Evolutionary conservation across 2,113 vertebrate genomes (phyloP).

Genomic region (Tinamus guttatus): DNA sequence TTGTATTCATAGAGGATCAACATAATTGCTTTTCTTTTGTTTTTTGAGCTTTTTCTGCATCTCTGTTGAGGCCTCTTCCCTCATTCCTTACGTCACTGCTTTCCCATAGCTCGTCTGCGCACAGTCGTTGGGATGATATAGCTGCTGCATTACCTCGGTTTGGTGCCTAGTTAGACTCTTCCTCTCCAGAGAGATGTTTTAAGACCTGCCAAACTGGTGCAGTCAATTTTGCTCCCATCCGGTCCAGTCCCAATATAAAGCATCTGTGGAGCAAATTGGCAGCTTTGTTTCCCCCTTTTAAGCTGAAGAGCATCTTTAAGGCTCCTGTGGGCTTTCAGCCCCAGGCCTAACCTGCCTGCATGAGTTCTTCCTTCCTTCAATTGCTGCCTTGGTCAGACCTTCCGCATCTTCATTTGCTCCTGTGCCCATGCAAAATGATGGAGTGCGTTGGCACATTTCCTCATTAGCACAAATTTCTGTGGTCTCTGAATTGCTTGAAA

Average conservation of each 20-base stretch:
- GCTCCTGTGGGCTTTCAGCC: neutral
- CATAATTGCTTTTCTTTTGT: neutral
- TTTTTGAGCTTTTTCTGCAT: neutral
- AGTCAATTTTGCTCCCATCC: neutral
- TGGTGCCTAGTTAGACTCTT: neutral
- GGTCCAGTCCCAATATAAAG: neutral
- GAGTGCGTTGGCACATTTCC: neutral
- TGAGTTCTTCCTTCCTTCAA: neutral
- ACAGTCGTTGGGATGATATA: neutral
- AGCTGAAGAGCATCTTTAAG: neutral
- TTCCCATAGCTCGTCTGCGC: neutral
- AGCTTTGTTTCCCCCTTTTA: neutral
- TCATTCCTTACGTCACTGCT: neutral
- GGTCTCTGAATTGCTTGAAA: neutral
- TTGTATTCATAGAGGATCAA: neutral
- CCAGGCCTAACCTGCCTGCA: neutral
- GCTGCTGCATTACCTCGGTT: neutral
- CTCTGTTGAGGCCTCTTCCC: neutral
- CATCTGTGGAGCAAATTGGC: neutral
- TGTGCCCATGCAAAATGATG: neutral
- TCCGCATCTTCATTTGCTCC: neutral
- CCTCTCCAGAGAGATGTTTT: neutral
- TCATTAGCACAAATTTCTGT: conserved; percentile 6
- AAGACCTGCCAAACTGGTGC: neutral
- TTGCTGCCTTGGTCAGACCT: neutral